Evolutionary conservation across 2,113 vertebrate genomes (phyloP).

Genomic region (Labeo catla): DNA sequence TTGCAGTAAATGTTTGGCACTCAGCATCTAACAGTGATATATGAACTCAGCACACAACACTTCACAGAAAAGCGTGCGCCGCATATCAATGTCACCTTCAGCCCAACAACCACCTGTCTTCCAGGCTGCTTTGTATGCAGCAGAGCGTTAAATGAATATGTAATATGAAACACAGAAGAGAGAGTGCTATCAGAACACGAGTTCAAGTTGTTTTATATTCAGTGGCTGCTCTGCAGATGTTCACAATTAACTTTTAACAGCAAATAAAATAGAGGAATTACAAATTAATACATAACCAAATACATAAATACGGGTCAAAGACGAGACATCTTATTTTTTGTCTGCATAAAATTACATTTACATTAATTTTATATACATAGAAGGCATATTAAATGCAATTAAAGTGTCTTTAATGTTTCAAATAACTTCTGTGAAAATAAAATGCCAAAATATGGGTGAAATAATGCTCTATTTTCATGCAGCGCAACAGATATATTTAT

Average conservation of each 20-base stretch:
- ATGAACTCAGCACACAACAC: background rate
- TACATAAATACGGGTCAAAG: no score
- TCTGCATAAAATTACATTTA: background rate
- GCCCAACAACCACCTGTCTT: background rate
- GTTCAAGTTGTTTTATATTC: background rate
- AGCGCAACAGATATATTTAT: background rate
- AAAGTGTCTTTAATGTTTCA: background rate
- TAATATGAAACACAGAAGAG: background rate
- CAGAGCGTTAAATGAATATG: background rate
- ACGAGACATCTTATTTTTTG: no score
- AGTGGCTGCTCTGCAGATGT: background rate
- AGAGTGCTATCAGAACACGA: constrained; percentile 2
- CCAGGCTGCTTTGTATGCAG: background rate
- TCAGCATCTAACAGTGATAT: background rate
- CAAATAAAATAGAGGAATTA: background rate
- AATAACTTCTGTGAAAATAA: background rate
- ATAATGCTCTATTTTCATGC: background rate
- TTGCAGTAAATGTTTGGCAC: background rate
- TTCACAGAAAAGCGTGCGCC: background rate
- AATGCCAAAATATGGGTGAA: background rate
- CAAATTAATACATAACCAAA: background rate
- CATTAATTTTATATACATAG: no score
- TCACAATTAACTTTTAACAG: background rate
- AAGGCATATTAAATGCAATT: no score
- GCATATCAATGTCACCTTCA: background rate